Conservation (phyloP, 2,888 invertebrate genomes). For the Volucella bombylans region DNA sequence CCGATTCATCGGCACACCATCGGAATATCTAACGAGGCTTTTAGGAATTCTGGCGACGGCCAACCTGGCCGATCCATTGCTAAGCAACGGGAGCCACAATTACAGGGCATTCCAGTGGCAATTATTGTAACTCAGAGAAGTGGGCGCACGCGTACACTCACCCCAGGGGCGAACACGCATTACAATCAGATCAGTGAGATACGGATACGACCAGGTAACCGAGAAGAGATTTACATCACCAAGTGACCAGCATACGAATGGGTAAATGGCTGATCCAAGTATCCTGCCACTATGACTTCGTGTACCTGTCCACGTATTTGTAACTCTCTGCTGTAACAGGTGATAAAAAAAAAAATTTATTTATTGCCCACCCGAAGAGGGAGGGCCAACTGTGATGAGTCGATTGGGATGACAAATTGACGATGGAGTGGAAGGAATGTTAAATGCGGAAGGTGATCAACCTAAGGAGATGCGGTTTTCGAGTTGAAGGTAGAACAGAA, state of each 20-base stretch:
- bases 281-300: slow-evolving; percentile 24
- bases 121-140: slow-evolving; percentile 43
- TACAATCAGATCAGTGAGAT: slow-evolving; percentile 67
- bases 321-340: slow-evolving; percentile 3
- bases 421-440: slow-evolving; percentile 51
- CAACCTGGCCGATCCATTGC: background rate
- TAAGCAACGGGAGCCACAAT: slow-evolving; percentile 63
- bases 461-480: slow-evolving; percentile 9
- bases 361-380: slow-evolving; percentile 15
- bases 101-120: slow-evolving; percentile 62
- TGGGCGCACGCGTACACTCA: slow-evolving; percentile 66
- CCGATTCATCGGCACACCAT: slow-evolving; percentile 48
- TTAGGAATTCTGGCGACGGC: slow-evolving; percentile 64
- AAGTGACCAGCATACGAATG: slow-evolving; percentile 55
- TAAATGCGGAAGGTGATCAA: slow-evolving; percentile 49
- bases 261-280: slow-evolving; percentile 10
- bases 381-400: slow-evolving; percentile 14
- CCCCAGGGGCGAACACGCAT: slow-evolving; percentile 45
- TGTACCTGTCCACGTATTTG: background rate
- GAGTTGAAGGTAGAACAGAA: slow-evolving; percentile 15
- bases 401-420: slow-evolving; percentile 59
- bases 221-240: slow-evolving; percentile 31
- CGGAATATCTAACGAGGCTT: slow-evolving; percentile 47
- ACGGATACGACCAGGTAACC: background rate
- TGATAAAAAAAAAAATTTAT: slow-evolving; percentile 38